phyloP scores from a whole-genome alignment of 2,797 vertebrate genomes.

The Sebastes hubbsi region DNA sequence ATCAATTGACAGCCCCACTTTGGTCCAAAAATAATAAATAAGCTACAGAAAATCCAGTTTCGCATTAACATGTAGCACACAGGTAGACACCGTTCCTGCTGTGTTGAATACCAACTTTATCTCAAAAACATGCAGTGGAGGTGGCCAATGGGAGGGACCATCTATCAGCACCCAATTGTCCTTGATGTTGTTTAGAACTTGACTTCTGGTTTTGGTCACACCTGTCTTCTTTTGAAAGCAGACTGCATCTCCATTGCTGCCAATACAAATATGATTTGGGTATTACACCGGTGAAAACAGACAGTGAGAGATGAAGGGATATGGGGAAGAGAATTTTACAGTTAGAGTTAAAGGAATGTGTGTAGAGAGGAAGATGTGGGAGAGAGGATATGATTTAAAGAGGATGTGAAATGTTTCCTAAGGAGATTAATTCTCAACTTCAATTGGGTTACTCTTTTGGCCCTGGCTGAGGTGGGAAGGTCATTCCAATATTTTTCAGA shows the following conservation, averaged over 20 bases:
- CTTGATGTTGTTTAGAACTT: not conserved
- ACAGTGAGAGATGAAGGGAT: not conserved
- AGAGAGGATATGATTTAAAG: constrained; percentile 43
- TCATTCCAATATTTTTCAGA: constrained; percentile 67
- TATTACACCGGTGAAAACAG: not conserved
- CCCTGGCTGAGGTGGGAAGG: constrained; percentile 47
- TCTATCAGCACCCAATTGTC: not conserved
- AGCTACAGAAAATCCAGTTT: constrained; percentile 3
- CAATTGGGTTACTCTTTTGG: constrained; percentile 39
- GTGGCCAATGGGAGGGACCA: not conserved
- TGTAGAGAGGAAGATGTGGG: not conserved
- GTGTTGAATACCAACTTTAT: not conserved
- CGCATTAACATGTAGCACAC: not conserved
- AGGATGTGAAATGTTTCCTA: constrained; percentile 51
- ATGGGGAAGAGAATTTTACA: not conserved
- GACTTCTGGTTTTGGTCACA: not conserved
- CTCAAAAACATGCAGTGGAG: not conserved
- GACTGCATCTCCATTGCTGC: not conserved
- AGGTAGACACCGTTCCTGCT: not conserved
- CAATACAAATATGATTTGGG: not conserved
- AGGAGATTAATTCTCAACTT: constrained; percentile 59
- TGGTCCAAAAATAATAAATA: not conserved
- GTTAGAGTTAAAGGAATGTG: not conserved
- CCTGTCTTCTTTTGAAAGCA: not conserved
- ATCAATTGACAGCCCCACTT: too few relatives aligned